Percentiles rank a stretch among this genome's conserved stretches.
phyloP scores from a whole-genome alignment of 2,113 vertebrate genomes.

The Pleuronectes platessa region DNA sequence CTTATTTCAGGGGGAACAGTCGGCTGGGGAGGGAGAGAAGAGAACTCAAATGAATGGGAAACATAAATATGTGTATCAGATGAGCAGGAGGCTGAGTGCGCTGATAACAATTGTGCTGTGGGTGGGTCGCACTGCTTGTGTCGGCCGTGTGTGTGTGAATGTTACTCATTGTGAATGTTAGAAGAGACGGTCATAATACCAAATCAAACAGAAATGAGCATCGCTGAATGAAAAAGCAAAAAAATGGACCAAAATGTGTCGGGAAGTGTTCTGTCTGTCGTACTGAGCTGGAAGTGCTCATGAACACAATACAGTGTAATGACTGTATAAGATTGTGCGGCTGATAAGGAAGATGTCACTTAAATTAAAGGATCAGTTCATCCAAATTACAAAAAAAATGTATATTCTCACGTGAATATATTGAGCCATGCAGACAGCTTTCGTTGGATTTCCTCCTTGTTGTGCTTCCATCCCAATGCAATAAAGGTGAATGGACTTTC shows the following conservation, averaged over 20 bases:
- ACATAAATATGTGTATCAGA: conserved; percentile 16
- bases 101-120: conserved; percentile 17
- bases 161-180: conserved; percentile 38
- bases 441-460: not conserved
- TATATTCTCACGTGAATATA: not conserved
- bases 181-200: conserved; percentile 40
- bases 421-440: not conserved
- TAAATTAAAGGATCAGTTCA: conserved; percentile 19
- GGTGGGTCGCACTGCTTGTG: conserved; percentile 24
- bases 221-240: not conserved
- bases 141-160: conserved; percentile 21
- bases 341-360: conserved; percentile 31
- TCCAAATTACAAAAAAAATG: conserved; percentile 2
- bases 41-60: conserved; percentile 39
- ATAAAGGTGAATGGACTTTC: not conserved
- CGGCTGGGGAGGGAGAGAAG: conserved; percentile 18
- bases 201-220: conserved; percentile 34
- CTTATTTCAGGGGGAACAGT: conserved; percentile 48
- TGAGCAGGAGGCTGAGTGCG: conserved; percentile 9
- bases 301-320: conserved; percentile 13
- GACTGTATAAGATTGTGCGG: conserved; percentile 37
- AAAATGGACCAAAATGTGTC: conserved; percentile 51
- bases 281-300: conserved; percentile 12
- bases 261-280: conserved; percentile 11
- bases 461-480: not conserved